These are phyloP conservation scores for Martes flavigula DNA, from an alignment of 2,797 vertebrate species.

Conservation along the genomic window DNA sequence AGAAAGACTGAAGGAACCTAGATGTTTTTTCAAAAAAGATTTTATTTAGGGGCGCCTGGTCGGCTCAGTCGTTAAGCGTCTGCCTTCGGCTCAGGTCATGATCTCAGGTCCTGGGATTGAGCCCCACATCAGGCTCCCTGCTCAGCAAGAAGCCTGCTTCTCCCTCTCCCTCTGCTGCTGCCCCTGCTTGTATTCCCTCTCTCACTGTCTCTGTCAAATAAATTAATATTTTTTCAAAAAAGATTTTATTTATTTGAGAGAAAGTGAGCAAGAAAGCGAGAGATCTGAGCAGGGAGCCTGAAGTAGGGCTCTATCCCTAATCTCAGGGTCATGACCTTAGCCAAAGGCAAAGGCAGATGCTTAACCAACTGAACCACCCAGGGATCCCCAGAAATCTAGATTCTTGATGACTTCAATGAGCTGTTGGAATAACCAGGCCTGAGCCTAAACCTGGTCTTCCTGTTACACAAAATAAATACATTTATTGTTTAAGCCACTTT, in stretches of 20 bases:
- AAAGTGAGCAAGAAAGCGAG: not conserved
- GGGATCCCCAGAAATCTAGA: not conserved
- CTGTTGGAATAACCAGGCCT: not conserved
- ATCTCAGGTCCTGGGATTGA: no score
- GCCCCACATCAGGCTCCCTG: no score
- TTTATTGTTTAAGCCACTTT: not conserved
- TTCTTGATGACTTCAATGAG: not conserved
- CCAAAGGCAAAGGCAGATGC: not conserved
- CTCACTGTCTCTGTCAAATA: no score
- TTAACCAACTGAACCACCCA: not conserved
- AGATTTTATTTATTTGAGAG: not conserved
- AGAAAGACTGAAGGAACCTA: not conserved
- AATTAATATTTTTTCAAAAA: no score
- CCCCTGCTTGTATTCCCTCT: no score
- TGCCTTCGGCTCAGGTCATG: no score
- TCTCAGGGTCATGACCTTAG: not conserved
- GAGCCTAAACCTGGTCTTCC: not conserved
- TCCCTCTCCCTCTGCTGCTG: no score
- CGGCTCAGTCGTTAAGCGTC: no score
- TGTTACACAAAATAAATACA: not conserved
- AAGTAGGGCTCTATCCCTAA: not conserved
- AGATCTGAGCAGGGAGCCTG: not conserved
- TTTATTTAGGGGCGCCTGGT: no score
- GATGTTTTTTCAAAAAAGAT: not conserved
- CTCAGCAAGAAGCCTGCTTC: no score